phyloP scores from a whole-genome alignment of 1,140 invertebrate species.

The Conopomorpha cramerella region DNA sequence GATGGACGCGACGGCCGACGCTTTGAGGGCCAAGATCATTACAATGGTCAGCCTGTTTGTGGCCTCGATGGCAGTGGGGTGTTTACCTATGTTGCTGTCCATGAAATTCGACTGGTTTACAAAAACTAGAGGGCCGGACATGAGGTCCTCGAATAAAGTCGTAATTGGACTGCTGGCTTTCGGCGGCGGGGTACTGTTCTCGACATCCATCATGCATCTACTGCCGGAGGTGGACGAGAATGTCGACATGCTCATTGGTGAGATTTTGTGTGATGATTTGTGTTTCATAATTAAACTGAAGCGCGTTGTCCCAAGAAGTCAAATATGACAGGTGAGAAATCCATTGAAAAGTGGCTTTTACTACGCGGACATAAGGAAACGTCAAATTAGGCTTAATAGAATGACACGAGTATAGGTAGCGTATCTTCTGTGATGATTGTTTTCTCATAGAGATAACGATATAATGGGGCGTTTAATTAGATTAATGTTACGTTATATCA shows the following conservation, averaged over 20 bases:
- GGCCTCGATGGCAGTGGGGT: constrained; percentile 71
- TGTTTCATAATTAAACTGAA: too few relatives aligned
- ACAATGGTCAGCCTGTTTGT: constrained; percentile 73
- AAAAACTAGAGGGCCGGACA: constrained; percentile 41
- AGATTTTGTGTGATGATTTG: too few relatives aligned
- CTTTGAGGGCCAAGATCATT: constrained; percentile 66
- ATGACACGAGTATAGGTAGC: too few relatives aligned
- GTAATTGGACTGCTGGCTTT: constrained; percentile 72
- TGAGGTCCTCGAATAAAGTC: constrained; percentile 41
- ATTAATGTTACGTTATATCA: too few relatives aligned
- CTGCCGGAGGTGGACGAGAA: constrained; percentile 84
- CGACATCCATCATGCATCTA: constrained; percentile 88
- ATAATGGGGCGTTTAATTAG: too few relatives aligned
- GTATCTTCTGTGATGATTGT: too few relatives aligned
- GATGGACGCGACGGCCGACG: constrained; percentile 15
- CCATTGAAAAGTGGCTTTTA: too few relatives aligned
- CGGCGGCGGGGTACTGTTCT: constrained; percentile 88
- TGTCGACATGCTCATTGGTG: constrained; percentile 62
- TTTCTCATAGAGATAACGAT: too few relatives aligned
- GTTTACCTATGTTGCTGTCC: constrained; percentile 69
- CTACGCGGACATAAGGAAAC: too few relatives aligned
- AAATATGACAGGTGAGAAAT: too few relatives aligned
- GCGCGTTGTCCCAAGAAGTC: too few relatives aligned
- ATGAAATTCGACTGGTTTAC: constrained; percentile 66
- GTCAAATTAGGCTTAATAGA: too few relatives aligned